Evolutionary conservation across 2,888 invertebrate genomes (phyloP), one percentile per base, ranked within the genome.

Genomic region (Malacosoma neustria): DNA sequence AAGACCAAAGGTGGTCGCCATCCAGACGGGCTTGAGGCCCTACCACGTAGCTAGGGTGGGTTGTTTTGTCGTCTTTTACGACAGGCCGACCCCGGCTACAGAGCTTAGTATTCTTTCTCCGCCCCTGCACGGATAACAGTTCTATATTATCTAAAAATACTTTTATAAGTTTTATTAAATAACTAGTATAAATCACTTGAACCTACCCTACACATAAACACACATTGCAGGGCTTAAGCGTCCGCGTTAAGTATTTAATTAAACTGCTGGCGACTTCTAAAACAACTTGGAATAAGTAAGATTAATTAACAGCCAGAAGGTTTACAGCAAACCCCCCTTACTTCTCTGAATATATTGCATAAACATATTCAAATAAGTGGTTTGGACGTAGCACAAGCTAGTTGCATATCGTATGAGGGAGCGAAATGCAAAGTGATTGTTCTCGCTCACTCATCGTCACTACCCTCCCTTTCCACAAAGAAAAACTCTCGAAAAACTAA

Each of bases 401-500:
- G 68, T 61, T 72, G 70, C 68, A 66, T 55, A 69, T 67, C 70
- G 63, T 58, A 60, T 49, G 70, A 45, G 45, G 42, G 66, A 69
- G 51, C 31, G 63, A 49, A 61, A 71, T 37, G 48, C 44, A 43
- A 35, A 38, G 38, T 47, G 34, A 35, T 35, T 42, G 29, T 46
- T 72, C 72, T 54, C 64, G 36, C 60, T 77, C 69, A 34, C 63
- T 49, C 77, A 42, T 57, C 48, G 40, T 51, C 57, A 57, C 69
- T 73, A 60, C 74, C 66, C 63, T 80, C 76, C 76, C 73, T 73
- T 72, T 71, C 72, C 73, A 74, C 81, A 84, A 86, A 87, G 86
- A 86, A 86, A 87, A 87, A 87, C 85, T 86, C 87, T 82, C 85
- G 76, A 86, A 87, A 87, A 87, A 87, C 87, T 87, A 87, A 87